Evolutionary conservation across 2,113 vertebrate species (phyloP), one percentile per base, ranked within the genome.

Genomic region (Nesogale talazaci): DNA sequence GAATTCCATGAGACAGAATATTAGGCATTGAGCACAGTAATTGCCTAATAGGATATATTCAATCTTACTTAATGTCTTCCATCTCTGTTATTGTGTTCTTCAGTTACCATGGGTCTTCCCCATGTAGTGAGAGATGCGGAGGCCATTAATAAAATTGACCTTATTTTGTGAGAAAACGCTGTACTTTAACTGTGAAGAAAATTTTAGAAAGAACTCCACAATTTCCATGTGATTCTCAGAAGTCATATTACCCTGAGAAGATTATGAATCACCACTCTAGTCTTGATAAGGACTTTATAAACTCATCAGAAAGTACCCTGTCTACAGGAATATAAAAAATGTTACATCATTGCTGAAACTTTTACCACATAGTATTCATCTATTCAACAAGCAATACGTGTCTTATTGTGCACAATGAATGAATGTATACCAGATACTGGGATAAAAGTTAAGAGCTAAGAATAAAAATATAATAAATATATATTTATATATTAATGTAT

Each of bases 211-310:
- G 22, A 9, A 6, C 77, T 82, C 40, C 27, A 31, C 82, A 85
- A 23, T 2, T 89, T 90, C 82, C 56, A 69, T 74, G 16, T 86
- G 46, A 61, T 80, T 79, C 6, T 76, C 38, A 87, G n/a, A 69
- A 6, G 56, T 75, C 31, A 9, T 63, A 8, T 38, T 76, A 69
- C 29, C 31, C 31, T 74, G 9, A 74, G 10, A 89, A 86, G 34
- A 74, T 83, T 81, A 52, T 4, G 57, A 22, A 85, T 63, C 27
- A 27, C 34, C 76, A 19, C 1, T 87, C 14, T 88, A 70, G 7
- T 72, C 69, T 87, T 76, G 65, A 14, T 86, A 90, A 82, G 14
- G 27, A 83, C 61, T 88, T 75, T 75, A 69, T 88, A 81, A 20
- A 74, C 6, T 61, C 29, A 88, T 72, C 84, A 78, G 16, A 7